Conservation (phyloP, 1,140 invertebrate genomes). For the Lysiphlebus fabarum region DNA sequence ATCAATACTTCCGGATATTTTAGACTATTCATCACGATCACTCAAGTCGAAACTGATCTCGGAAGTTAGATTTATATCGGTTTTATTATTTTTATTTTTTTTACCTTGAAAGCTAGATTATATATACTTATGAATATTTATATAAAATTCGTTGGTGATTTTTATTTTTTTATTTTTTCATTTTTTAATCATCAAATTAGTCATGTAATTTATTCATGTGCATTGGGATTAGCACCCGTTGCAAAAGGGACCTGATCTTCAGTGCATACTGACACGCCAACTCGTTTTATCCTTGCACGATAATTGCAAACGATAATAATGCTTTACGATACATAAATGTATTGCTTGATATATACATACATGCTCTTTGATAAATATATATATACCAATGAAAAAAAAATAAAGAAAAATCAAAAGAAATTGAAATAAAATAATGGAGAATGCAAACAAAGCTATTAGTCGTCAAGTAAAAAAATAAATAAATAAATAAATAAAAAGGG, state of each 20-base stretch:
- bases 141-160: conserved; percentile 6
- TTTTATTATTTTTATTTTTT: no score
- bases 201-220: conserved; percentile 43
- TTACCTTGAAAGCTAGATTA: no score
- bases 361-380: neutral
- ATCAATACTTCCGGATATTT: conserved; percentile 6
- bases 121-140: no score
- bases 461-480: conserved; percentile 36
- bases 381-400: neutral
- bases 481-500: neutral
- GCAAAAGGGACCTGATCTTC: conserved; percentile 35
- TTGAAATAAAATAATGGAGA: neutral
- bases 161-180: conserved; percentile 15
- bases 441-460: conserved; percentile 51
- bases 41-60: no score
- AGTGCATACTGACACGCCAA: conserved; percentile 44
- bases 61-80: no score
- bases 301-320: conserved; percentile 31
- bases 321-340: conserved; percentile 22
- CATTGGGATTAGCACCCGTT: conserved; percentile 37
- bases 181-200: conserved; percentile 37
- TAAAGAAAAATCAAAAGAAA: conserved; percentile 1
- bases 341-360: neutral
- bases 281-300: conserved; percentile 34
- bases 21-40: no score